Evolutionary conservation across 2,888 invertebrate genomes (phyloP).

Genomic region (Caenorhabditis sinica): DNA sequence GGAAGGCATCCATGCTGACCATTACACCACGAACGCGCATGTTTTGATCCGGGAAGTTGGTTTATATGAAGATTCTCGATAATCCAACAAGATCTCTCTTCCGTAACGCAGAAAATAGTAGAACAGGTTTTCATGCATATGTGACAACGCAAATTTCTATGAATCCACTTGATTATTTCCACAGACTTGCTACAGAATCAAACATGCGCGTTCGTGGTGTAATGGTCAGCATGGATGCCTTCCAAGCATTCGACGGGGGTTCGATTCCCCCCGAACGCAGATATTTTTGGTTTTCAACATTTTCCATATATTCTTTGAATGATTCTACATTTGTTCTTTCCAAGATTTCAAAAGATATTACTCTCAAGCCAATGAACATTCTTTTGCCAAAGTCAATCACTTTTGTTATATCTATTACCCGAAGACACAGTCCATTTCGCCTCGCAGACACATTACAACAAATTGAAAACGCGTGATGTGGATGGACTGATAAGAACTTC

Average conservation of each 20-base stretch:
- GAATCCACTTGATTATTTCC: neutral
- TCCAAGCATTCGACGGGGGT: conserved; percentile 79
- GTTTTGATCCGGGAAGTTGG: neutral
- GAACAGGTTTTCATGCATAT: neutral
- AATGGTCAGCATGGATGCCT: conserved; percentile 75
- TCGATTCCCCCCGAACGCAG: conserved; percentile 78
- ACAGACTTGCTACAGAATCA: neutral
- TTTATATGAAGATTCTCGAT: neutral
- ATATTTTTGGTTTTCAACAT: conserved; percentile 28
- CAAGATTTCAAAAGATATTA: too few species aligned
- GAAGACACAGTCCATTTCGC: too few species aligned
- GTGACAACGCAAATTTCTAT: neutral
- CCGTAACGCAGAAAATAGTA: too few species aligned
- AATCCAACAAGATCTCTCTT: neutral
- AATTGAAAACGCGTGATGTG: too few species aligned
- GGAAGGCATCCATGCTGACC: conserved; percentile 78
- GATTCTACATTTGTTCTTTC: neutral
- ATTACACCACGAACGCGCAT: conserved; percentile 74
- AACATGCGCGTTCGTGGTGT: conserved; percentile 68
- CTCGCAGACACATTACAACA: too few species aligned
- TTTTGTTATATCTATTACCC: too few species aligned
- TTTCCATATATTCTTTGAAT: neutral
- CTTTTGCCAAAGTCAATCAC: too few species aligned
- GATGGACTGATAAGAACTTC: too few species aligned
- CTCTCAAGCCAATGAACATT: too few species aligned